A percentile compares a stretch with the other conserved stretches of the same genome.
Conservation (phyloP, 2,888 invertebrate species). For the Biston betularia region DNA sequence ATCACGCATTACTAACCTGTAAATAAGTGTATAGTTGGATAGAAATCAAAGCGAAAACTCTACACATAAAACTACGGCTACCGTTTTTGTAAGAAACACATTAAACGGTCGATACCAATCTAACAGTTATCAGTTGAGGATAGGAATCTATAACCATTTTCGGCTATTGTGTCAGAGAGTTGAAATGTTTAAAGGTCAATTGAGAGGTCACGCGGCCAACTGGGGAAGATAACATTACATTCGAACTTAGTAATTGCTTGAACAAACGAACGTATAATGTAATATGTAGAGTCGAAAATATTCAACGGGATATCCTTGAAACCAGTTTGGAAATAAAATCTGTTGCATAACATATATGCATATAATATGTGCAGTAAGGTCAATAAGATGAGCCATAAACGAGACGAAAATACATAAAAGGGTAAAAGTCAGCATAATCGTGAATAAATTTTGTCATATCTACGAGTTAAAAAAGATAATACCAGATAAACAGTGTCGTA, state of each 20-base stretch:
- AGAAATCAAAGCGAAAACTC: constrained; percentile 13
- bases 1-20: constrained; percentile 54
- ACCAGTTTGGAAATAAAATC: constrained; percentile 39
- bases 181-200: constrained; percentile 69
- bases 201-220: constrained; percentile 63
- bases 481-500: constrained; percentile 49
- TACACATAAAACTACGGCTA: neutral
- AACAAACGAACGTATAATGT: constrained; percentile 38
- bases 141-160: constrained; percentile 42
- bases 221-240: constrained; percentile 62
- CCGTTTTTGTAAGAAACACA: constrained; percentile 14
- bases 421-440: constrained; percentile 8
- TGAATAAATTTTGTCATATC: constrained; percentile 15
- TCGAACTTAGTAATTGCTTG: constrained; percentile 50
- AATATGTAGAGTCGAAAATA: constrained; percentile 37
- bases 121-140: constrained; percentile 39
- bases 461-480: constrained; percentile 48
- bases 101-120: constrained; percentile 34
- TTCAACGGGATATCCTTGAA: constrained; percentile 45
- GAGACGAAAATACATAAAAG: constrained; percentile 5
- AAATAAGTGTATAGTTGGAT: constrained; percentile 45
- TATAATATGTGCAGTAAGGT: constrained; percentile 31
- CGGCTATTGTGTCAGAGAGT: constrained; percentile 63
- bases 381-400: constrained; percentile 14
- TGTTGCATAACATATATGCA: constrained; percentile 33